These are phyloP conservation scores for Lutraria rhynchaena DNA, from an alignment of 1,140 invertebrate genomes.

Conservation along the genomic window DNA sequence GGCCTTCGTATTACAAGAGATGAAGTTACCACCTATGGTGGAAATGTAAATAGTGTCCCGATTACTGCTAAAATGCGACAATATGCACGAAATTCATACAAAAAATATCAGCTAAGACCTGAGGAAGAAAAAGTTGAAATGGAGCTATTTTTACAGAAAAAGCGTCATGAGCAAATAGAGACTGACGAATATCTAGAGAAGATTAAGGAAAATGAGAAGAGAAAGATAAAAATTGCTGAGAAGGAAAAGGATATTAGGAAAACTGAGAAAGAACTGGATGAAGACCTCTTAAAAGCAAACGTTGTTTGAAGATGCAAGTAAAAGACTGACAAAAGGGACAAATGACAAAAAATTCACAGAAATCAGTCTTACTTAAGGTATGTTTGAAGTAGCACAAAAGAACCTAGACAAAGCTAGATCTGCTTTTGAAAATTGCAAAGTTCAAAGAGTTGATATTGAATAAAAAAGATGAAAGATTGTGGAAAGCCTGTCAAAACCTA, in stretches of 20 bases:
- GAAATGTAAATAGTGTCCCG: conserved; percentile 3
- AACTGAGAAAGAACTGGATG: conserved; percentile 1
- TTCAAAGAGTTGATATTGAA: conserved; percentile 11
- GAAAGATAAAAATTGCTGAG: conserved; percentile 1
- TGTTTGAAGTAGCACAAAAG: conserved; percentile 12
- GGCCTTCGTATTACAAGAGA: conserved; percentile 55
- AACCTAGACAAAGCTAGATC: background rate
- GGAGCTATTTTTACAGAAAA: background rate
- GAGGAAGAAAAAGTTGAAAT: conserved; percentile 3
- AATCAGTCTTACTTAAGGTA: background rate
- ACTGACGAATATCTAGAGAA: background rate
- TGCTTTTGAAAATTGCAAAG: conserved; percentile 12
- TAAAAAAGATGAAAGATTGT: background rate
- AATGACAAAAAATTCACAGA: conserved; percentile 10
- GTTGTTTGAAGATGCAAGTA: conserved; percentile 19
- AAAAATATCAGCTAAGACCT: conserved; percentile 1
- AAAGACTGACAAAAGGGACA: conserved; percentile 1
- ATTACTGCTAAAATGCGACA: conserved; percentile 13
- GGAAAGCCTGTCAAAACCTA: no score
- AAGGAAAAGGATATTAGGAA: background rate
- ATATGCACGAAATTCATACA: background rate
- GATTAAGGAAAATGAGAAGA: background rate
- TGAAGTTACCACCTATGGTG: conserved; percentile 15
- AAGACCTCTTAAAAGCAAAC: conserved; percentile 8
- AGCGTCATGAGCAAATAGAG: background rate